Base-by-base conservation (phyloP, 2,888 invertebrate species). In the Odontocerum albicorne region DNA sequence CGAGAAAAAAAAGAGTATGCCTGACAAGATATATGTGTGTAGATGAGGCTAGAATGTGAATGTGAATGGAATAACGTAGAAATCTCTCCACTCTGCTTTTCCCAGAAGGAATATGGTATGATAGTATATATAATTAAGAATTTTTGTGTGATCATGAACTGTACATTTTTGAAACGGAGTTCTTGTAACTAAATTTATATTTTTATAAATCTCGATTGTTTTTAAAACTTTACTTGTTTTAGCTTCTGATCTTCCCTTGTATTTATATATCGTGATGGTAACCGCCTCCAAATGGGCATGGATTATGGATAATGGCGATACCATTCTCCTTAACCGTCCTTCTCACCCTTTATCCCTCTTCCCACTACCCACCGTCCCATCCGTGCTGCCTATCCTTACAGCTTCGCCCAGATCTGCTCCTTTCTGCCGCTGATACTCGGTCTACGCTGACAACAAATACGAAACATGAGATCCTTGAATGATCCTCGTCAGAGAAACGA, bases 261-360 rank as follows among this genome's bases (percentile, higher is more conserved):
- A 57, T 60, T 57, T 60, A 60, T 60, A 60, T 57, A 54, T 59
- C 35, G 55, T 50, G 55, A 40, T 52, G 51, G 59, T 66, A 64
- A 71, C 74, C 75, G 70, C 75, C 75, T 71, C 74, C 75, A 76
- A 77, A 77, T 75, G 75, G n/a, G 73, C 74, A 70, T 72, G 72
- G 74, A 75, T 75, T 77, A 76, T 76, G 74, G 70, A 70, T 76
- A 77, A 77, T 77, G 74, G 77, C 70, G 75, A 69, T 72, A 71
- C 74, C 74, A 76, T 77, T 77, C 70, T 70, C 64, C 64, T 70
- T 74, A 75, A 77, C 73, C 70, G 73, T 72, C 35, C 44, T 49
- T 22, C 45, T 46, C 39, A 43, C 49, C 47, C 54, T 40, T 40
- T 16, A n/a, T 17, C 42, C 32, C 38, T 32, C 17, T 17, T 40